A percentile compares a stretch with the other conserved stretches of the same genome.
These are phyloP conservation scores for Drosophila nigritarsus DNA, from an alignment of 2,888 invertebrate genomes.

Conservation along the genomic window DNA sequence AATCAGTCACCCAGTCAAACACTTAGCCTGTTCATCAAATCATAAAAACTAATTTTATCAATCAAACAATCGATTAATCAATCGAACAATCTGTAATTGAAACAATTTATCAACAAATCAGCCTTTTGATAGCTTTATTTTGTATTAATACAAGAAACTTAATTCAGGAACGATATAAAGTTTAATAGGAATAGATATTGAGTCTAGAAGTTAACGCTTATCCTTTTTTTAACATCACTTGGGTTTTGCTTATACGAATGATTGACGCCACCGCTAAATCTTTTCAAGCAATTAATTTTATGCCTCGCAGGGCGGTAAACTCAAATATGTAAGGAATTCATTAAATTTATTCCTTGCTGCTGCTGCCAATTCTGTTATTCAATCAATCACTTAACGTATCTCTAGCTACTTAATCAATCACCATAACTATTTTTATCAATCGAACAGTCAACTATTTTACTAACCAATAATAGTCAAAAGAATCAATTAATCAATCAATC, in stretches of 20 bases:
- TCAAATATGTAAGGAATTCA: too few species aligned
- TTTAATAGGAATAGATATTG: too few species aligned
- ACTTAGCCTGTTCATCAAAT: neutral
- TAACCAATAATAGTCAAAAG: neutral
- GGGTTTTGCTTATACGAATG: too few species aligned
- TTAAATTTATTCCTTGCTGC: neutral
- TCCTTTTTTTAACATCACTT: too few species aligned
- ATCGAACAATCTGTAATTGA: neutral
- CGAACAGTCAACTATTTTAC: neutral
- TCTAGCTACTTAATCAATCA: neutral
- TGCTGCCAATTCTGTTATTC: neutral
- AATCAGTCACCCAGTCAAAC: neutral
- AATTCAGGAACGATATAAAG: neutral
- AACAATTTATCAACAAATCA: neutral
- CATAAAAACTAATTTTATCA: neutral
- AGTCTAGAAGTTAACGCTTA: too few species aligned
- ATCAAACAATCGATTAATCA: neutral
- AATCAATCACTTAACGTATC: neutral
- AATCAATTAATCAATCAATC: neutral
- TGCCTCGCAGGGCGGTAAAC: too few species aligned
- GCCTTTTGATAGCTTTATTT: too few species aligned
- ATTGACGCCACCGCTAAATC: too few species aligned
- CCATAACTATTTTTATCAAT: too few species aligned
- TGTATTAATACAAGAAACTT: too few species aligned
- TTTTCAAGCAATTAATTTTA: too few species aligned